Evolutionary conservation across 2,113 vertebrate species (phyloP), one percentile per base, ranked within the genome.

Genomic region (Hyla sarda): DNA sequence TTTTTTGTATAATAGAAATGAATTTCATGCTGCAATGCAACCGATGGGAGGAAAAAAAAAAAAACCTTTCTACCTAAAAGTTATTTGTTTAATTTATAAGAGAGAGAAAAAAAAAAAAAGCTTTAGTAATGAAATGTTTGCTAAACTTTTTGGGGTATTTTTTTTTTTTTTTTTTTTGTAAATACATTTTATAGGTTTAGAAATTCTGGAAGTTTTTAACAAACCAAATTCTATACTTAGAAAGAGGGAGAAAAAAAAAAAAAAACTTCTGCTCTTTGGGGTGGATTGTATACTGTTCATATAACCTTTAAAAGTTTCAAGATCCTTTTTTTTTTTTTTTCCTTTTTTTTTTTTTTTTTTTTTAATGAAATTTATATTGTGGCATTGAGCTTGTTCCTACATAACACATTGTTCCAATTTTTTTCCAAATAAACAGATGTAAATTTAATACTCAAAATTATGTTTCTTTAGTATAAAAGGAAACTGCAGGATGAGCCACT

Each of bases 1-100:
- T 95, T 95, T 94, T 96, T 93, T 93, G 95, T 94, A 94, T 93
- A 93, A 94, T 93, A 94, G 90, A 93, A 94, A 93, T 90, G 93
- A 93, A 93, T 93, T 93, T 94, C 93, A 94, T 94, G 92, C 93
- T 94, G 92, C 93, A 94, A 94, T 93, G 90, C 91, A 91, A 89
- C 89, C 88, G 85, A 93, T 69, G 89, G 92, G 92, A 92, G 92
- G 92, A 92, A 93, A 93, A 82, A 41, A 92, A 92, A 92, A 92
- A 92, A 93, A 93, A 83, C 74, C 91, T 94, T 93, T 92, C 88
- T 94, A 86, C 32, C 32, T 50, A 74, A 74, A n/a, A 91, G 89
- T 93, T 74, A 73, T 73, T 93, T 65, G 25, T 75, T 92, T 95
- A 94, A 94, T 95, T 95, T 95, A 95, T 95, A 95, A 93, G 88